Conservation (phyloP, 2,888 invertebrate species). For the Nymphalis urticae region DNA sequence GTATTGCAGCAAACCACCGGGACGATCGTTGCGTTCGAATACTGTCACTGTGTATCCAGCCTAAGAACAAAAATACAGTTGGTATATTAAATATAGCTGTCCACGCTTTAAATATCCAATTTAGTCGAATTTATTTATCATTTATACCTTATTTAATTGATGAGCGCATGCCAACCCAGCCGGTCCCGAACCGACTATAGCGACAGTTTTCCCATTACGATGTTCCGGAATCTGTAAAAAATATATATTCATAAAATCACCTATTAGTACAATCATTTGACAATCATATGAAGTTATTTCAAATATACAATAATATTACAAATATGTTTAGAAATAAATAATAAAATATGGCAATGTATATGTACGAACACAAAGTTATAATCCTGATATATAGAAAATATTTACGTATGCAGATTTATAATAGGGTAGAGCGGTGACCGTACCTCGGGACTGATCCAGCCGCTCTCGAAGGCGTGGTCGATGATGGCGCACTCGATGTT, state of each 20-base stretch:
- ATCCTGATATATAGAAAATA: not conserved
- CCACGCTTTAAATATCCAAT: too few species aligned
- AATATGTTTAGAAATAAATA: not conserved
- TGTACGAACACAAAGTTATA: too few species aligned
- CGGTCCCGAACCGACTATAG: slow-evolving; percentile 96
- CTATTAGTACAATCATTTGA: not conserved
- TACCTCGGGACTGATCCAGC: slow-evolving; percentile 93
- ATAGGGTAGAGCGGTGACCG: not conserved
- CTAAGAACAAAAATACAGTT: slow-evolving; percentile 52
- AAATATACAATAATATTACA: too few species aligned
- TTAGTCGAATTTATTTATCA: too few species aligned
- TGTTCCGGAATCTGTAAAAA: slow-evolving; percentile 82
- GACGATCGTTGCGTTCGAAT: slow-evolving; percentile 96
- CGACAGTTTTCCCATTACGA: slow-evolving; percentile 91
- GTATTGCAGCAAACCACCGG: slow-evolving; percentile 97
- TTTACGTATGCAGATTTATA: not conserved
- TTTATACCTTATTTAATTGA: slow-evolving; percentile 91
- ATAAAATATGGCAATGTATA: not conserved
- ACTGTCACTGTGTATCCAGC: slow-evolving; percentile 98
- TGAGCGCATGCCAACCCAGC: slow-evolving; percentile 97
- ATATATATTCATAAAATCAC: not conserved
- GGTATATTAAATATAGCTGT: too few species aligned
- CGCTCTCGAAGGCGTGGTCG: slow-evolving; percentile 97
- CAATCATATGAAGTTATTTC: not conserved
- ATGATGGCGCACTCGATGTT: slow-evolving; percentile 99